Evolutionary conservation across 2,888 invertebrate genomes (phyloP).

Genomic region (Melanostoma mellinum): DNA sequence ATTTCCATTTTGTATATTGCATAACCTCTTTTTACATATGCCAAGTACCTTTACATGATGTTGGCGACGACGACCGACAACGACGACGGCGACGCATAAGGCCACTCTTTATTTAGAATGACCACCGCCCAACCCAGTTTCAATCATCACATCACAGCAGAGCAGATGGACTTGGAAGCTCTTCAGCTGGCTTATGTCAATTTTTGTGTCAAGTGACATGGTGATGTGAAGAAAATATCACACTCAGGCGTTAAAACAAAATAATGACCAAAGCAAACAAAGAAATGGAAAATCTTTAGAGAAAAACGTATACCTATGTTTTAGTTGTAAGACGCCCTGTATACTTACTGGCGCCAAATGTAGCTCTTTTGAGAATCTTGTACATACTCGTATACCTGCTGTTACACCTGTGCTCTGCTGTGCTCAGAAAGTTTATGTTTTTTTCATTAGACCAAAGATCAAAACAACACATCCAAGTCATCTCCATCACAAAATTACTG

Average conservation of each 20-base stretch:
- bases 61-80: too few species aligned
- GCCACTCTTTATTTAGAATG: too few species aligned
- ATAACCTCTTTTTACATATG: too few species aligned
- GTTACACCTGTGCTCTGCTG: constrained; percentile 49
- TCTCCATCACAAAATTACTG: constrained; percentile 8
- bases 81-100: too few species aligned
- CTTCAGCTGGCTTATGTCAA: constrained; percentile 52
- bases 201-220: constrained; percentile 37
- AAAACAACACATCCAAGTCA: background rate
- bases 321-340: background rate
- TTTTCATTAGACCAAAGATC: background rate
- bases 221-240: constrained; percentile 29
- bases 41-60: too few species aligned
- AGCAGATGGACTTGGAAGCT: constrained; percentile 44
- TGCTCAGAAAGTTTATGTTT: background rate
- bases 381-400: too few species aligned
- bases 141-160: too few species aligned
- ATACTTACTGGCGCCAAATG: constrained; percentile 53
- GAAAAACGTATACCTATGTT: background rate
- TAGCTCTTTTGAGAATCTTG: background rate
- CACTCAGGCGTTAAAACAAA: constrained; percentile 43
- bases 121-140: too few species aligned
- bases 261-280: constrained; percentile 43
- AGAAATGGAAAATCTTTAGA: constrained; percentile 14
- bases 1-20: too few species aligned